Evolutionary conservation across 2,797 vertebrate genomes (phyloP), one percentile per base, ranked within the genome.

Genomic region (Amblyopsis hoosieri): DNA sequence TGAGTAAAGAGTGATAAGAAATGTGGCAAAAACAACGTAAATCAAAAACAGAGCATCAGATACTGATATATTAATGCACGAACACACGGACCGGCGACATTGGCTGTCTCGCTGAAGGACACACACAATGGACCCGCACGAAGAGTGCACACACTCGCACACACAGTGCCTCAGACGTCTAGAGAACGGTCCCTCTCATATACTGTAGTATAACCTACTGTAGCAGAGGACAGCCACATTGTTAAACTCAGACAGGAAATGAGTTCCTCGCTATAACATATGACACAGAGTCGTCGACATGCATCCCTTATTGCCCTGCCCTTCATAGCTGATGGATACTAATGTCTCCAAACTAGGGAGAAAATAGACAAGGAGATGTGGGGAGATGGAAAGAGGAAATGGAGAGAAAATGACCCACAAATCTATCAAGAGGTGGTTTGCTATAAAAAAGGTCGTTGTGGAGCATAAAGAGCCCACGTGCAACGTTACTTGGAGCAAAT

Each of bases 251-350:
- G 78, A 58, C 77, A 86, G 85, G 72, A 82, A 87, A 88, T 87
- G 72, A 84, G 81, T 79, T 87, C 72, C 52, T 47, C 59, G 66
- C 64, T 75, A 78, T 79, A 84, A 87, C 79, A 76, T 75, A 78
- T 67, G 75, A 80, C 73, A 78, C 63, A 31, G 45, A 47, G 58
- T 50, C 71, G 68, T 45, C 45, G 63, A 64, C 71, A 74, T 74
- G 72, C 58, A 77, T 75, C 72, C 71, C 69, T 60, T 81, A 82
- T 82, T 71, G 52, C 66, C 54, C 59, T 82, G 87, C 83, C 86
- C 87, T 90, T 91, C 87, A 89, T 75, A 85, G 71, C 66, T 81
- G 74, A 85, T 83, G 71, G 84, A 81, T 78, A 81, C 81, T 85
- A 89, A 89, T 75, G 70, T 79, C 83, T 84, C 55, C 53, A 72